These are phyloP conservation scores for Ephialtes manifestator DNA, from an alignment of 2,888 invertebrate species.

Conservation along the genomic window DNA sequence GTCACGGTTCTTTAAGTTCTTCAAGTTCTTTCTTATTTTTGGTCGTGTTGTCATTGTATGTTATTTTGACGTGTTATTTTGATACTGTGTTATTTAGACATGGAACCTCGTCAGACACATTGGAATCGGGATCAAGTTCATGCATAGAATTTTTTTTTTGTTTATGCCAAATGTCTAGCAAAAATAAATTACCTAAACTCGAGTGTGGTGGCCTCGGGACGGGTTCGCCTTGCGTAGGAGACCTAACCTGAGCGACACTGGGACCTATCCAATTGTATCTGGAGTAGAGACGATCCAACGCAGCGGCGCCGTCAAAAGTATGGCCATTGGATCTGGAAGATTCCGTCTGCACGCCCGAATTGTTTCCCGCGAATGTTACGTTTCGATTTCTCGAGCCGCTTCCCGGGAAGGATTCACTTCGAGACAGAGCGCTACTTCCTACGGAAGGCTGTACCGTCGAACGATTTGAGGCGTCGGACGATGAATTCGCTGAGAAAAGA, in stretches of 20 bases:
- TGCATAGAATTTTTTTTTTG: no score
- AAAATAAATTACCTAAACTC: slow-evolving; percentile 39
- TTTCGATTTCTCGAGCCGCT: slow-evolving; percentile 26
- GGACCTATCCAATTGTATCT: slow-evolving; percentile 14
- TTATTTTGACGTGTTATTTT: no score
- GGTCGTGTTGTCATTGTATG: no score
- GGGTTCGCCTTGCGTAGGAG: slow-evolving; percentile 8
- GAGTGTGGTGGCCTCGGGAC: slow-evolving; percentile 23
- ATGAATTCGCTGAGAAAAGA: slow-evolving; percentile 31
- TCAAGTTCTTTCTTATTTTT: no score
- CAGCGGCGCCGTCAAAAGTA: slow-evolving; percentile 40
- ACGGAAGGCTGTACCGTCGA: neutral
- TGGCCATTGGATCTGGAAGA: slow-evolving; percentile 9
- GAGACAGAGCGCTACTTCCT: neutral
- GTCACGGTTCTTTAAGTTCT: no score
- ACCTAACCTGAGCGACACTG: neutral
- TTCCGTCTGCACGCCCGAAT: slow-evolving; percentile 13
- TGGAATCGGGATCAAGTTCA: no score
- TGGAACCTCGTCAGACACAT: no score
- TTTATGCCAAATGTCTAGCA: no score
- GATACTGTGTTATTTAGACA: no score
- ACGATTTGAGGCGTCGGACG: slow-evolving; percentile 2
- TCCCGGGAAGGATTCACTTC: slow-evolving; percentile 10
- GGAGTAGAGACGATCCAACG: slow-evolving; percentile 53
- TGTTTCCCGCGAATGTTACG: slow-evolving; percentile 2